These are phyloP conservation scores for Protosalanx chinensis DNA, from an alignment of 2,797 vertebrate genomes.

Conservation along the genomic window DNA sequence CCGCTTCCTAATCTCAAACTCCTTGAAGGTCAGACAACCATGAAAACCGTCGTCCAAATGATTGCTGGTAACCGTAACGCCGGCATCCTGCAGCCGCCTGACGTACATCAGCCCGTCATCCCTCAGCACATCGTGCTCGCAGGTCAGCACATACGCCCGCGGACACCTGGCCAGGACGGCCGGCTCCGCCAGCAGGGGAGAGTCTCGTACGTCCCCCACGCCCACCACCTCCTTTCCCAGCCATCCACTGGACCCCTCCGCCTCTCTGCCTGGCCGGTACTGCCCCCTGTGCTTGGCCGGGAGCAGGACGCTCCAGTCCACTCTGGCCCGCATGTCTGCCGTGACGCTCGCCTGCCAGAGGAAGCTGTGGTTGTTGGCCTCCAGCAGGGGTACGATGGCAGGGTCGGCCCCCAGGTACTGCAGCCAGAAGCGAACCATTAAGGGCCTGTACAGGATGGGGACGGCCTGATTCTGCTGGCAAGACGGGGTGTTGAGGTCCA, in stretches of 20 bases:
- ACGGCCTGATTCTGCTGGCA: conserved; percentile 82
- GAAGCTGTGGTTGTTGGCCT: conserved; percentile 87
- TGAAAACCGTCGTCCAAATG: conserved; percentile 89
- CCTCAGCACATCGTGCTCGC: conserved; percentile 88
- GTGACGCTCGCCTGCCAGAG: conserved; percentile 68
- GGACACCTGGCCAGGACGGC: conserved; percentile 77
- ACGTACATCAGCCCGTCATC: conserved; percentile 93
- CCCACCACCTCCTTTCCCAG: conserved; percentile 67
- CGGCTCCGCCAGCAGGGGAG: conserved; percentile 80
- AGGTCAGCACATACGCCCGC: conserved; percentile 84
- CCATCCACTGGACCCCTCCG: conserved; percentile 62
- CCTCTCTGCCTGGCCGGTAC: conserved; percentile 70
- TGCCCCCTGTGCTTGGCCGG: conserved; percentile 69
- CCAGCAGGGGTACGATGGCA: conserved; percentile 68
- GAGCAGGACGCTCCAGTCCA: conserved; percentile 85
- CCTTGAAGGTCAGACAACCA: conserved; percentile 82
- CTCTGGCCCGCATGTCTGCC: conserved; percentile 66
- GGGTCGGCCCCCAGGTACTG: conserved; percentile 81
- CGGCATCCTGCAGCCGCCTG: conserved; percentile 78
- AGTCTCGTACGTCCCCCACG: conserved; percentile 78
- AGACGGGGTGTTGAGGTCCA: conserved; percentile 95
- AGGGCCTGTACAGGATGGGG: conserved; percentile 72
- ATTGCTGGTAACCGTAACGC: conserved; percentile 80
- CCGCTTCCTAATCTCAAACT: conserved; percentile 79
- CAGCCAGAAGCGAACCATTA: conserved; percentile 87